Evolutionary conservation across 2,113 vertebrate species (phyloP).

Genomic region (Rhinopomastus cyanomelas): DNA sequence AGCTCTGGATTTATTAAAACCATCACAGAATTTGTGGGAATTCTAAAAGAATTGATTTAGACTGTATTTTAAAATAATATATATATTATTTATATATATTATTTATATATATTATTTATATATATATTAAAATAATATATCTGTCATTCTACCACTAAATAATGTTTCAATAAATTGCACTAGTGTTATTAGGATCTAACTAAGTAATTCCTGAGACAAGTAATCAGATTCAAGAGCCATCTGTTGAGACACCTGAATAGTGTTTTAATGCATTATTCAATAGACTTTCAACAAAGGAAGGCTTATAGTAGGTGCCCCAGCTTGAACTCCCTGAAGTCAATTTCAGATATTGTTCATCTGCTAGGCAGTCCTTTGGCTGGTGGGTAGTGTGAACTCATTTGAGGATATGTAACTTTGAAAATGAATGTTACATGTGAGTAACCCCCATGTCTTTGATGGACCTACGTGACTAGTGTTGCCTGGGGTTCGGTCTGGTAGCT

Average conservation of each 20-base stretch:
- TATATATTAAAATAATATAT: not conserved
- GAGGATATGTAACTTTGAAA: not conserved
- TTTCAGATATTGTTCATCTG: conserved; percentile 32
- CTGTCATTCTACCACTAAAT: not conserved
- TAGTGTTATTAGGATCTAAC: not conserved
- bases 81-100: no score
- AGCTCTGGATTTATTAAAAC: not conserved
- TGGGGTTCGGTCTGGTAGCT: conserved; percentile 41
- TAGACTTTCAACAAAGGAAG: not conserved
- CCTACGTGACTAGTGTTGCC: conserved; percentile 39
- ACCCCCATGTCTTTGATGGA: conserved; percentile 1
- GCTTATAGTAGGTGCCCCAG: not conserved
- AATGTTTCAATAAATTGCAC: not conserved
- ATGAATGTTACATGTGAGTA: not conserved
- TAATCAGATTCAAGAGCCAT: not conserved
- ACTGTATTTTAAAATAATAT: not conserved
- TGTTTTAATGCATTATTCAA: conserved; percentile 31
- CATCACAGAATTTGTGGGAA: not conserved
- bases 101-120: no score
- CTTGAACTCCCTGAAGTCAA: not conserved
- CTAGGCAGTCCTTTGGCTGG: not conserved
- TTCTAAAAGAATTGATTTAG: not conserved
- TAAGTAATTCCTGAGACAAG: not conserved
- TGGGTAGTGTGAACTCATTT: not conserved
- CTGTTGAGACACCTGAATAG: not conserved